phyloP scores from a whole-genome alignment of 2,113 vertebrate genomes.

The Perca flavescens region DNA sequence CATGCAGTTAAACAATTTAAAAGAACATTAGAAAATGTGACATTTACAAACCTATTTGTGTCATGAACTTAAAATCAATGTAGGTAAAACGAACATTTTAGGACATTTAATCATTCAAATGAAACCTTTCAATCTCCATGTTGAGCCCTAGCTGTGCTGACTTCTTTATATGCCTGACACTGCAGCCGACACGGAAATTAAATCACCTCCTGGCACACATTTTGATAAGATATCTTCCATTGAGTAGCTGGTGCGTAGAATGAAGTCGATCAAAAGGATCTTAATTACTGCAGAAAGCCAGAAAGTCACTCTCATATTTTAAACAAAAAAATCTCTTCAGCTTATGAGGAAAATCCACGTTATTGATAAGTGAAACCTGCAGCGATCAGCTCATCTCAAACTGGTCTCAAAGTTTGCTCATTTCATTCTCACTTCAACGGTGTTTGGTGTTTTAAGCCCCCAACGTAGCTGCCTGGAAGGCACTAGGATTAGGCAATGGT shows the following conservation, averaged over 20 bases:
- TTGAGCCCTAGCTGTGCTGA: not conserved
- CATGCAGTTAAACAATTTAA: not conserved
- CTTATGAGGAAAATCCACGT: not conserved
- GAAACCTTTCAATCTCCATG: not conserved
- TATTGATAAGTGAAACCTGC: slow-evolving; percentile 1
- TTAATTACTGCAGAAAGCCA: slow-evolving; percentile 10
- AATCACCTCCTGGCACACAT: slow-evolving; percentile 23
- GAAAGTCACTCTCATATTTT: not conserved
- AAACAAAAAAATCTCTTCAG: not conserved
- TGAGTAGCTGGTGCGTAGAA: slow-evolving; percentile 19
- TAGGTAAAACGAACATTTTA: not conserved
- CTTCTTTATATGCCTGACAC: not conserved
- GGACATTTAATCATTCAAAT: too few relatives aligned
- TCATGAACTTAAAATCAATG: not conserved
- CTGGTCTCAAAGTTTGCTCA: too few relatives aligned
- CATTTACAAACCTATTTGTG: not conserved
- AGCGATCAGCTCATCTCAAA: not conserved
- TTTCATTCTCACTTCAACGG: too few relatives aligned
- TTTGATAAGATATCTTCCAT: slow-evolving; percentile 31
- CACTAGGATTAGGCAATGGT: too few relatives aligned
- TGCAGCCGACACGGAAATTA: not conserved
- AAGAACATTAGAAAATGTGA: not conserved
- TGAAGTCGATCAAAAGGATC: slow-evolving; percentile 19
- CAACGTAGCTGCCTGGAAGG: too few relatives aligned
- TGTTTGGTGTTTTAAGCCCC: too few relatives aligned